These are phyloP conservation scores for Chauna torquata DNA, from an alignment of 2,113 vertebrate species.

Conservation along the genomic window DNA sequence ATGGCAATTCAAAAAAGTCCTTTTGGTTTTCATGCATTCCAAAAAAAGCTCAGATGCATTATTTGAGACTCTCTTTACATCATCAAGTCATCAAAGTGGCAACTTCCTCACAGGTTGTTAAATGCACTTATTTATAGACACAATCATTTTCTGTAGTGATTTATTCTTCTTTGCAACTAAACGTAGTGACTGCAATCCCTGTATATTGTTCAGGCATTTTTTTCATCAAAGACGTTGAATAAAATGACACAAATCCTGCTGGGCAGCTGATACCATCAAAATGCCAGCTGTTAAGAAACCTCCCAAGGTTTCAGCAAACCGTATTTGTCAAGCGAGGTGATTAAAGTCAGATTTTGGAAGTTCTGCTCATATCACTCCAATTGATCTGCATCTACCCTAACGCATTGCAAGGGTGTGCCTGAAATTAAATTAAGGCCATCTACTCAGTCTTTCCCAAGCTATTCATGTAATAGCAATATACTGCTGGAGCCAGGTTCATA, in stretches of 20 bases:
- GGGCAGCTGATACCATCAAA: conserved; percentile 1
- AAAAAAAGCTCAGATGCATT: background rate
- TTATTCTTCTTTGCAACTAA: background rate
- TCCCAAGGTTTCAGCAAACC: background rate
- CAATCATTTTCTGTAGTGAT: background rate
- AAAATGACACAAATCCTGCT: background rate
- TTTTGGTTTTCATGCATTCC: background rate
- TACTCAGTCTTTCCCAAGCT: conserved; percentile 42
- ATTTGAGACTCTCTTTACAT: background rate
- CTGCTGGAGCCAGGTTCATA: background rate
- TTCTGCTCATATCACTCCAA: background rate
- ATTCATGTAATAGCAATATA: background rate
- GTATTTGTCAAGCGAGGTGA: conserved; percentile 2
- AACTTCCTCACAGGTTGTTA: background rate
- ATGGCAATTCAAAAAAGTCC: background rate
- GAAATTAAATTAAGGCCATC: conserved; percentile 37
- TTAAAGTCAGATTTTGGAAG: conserved; percentile 21
- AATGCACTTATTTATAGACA: background rate
- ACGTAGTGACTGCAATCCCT: background rate
- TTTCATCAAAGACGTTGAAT: background rate
- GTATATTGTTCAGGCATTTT: background rate
- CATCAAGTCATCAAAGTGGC: background rate
- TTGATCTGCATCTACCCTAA: conserved; percentile 7
- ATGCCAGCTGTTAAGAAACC: background rate
- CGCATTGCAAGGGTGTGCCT: conserved; percentile 5